Evolutionary conservation across 1,140 invertebrate genomes (phyloP), one percentile per base, ranked within the genome.

Genomic region (Drosophila asahinai): DNA sequence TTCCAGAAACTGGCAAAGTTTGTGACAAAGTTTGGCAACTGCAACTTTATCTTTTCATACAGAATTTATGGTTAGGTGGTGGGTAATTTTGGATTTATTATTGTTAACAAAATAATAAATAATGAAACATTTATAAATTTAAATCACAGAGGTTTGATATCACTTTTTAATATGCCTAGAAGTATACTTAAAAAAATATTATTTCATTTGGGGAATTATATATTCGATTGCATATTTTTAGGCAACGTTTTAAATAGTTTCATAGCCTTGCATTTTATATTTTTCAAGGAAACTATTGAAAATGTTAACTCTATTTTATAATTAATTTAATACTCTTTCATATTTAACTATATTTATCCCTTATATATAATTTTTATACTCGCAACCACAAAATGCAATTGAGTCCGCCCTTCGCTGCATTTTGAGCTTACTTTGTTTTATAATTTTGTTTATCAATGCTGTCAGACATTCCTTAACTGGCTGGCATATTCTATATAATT

Each of bases 1-100:
- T 43, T 47, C 15, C 49, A 48, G 40, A 61, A 66, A 77, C 47
- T 64, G 52, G 27, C 68, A 75, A 80, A 81, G 54, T 81, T 81
- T 19, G 65, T 43, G 45, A 43, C 67, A 65, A 84, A 80, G 49
- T 80, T 80, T 48, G 64, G 38, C 42, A 30, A 40, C 19, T 15
- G 57, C 38, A 65, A 76, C 36, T 75, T 62, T 57, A 42, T 48
- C 43, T 33, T 61, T 47, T 54, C 19, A 73, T 60, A 43, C 12
- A 45, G 42, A 79, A 86, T 72, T 64, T 67, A 78, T 67, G 47
- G 9, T 19, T 42, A 30, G 17, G 3, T 6, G 11, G n/a, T 17
- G 9, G 17, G 11, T n/a, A 33, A 36, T 45, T 65, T 5, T 14
- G 2, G 3, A 25, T 33, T 45, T 33, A 45, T 25, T 65, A 62